A percentile compares a stretch with the other conserved stretches of the same genome.
These are phyloP conservation scores for Crossocerus cetratus DNA, from an alignment of 2,888 invertebrate species.

Conservation along the genomic window DNA sequence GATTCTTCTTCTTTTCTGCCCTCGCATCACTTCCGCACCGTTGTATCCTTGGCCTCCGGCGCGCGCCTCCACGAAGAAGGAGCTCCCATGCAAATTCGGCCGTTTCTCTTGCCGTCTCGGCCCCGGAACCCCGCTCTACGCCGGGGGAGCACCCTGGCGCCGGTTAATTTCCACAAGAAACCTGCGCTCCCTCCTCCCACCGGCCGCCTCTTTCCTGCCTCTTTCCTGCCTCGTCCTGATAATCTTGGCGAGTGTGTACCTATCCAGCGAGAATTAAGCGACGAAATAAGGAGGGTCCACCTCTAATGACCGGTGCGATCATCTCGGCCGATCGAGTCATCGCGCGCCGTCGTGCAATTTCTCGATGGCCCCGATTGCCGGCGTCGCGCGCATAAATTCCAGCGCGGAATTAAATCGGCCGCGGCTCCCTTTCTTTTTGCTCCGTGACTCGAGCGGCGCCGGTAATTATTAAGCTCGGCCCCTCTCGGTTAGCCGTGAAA, in stretches of 20 bases:
- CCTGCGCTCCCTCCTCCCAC: background rate
- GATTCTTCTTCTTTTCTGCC: conserved; percentile 30
- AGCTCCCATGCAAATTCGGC: conserved; percentile 52
- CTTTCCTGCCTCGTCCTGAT: background rate
- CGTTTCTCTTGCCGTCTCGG: conserved; percentile 28
- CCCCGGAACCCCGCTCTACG: background rate
- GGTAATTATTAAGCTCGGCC: too few relatives aligned
- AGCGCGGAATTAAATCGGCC: too few relatives aligned
- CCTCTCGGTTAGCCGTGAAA: too few relatives aligned
- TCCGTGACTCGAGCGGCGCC: too few relatives aligned
- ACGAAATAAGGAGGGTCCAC: background rate
- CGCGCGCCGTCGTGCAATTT: too few relatives aligned
- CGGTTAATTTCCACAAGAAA: conserved; percentile 49
- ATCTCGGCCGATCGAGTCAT: too few relatives aligned
- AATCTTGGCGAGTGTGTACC: conserved; percentile 3
- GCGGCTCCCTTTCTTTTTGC: too few relatives aligned
- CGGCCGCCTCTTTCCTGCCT: too few relatives aligned
- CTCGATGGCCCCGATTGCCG: too few relatives aligned
- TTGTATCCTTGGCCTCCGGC: conserved; percentile 21
- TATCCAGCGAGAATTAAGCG: conserved; percentile 20
- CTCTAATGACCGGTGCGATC: background rate
- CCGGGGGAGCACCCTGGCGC: conserved; percentile 30
- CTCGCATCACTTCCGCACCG: background rate
- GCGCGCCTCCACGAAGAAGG: conserved; percentile 40
- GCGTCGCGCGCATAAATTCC: too few relatives aligned